Base-by-base conservation (phyloP, 2,888 invertebrate genomes). In the Alloplasta piceator region DNA sequence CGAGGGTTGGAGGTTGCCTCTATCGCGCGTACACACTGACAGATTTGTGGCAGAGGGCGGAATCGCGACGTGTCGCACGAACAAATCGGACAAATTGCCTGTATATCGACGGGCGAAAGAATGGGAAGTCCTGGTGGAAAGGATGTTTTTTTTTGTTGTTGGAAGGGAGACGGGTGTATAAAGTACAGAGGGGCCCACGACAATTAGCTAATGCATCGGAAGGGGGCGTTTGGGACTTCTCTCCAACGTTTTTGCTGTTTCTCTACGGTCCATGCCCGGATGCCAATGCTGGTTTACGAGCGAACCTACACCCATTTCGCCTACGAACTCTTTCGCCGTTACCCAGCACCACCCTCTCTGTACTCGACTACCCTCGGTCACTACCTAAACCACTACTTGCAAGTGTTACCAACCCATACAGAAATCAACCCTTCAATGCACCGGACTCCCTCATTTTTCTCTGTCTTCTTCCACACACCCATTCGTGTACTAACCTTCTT, bases 141-240 rank as follows among this genome's bases (percentile, higher is more conserved):
- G 55, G 56, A 46, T 43, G 52, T 1, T 46, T 4, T 46, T 12
- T n/a, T n/a, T n/a, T 12, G 14, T 10, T 48, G n/a, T n/a, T n/a
- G 48, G 48, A n/a, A n/a, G 12, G 12, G 16, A 7, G 14, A 14
- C 10, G 43, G 6, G 7, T 43, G 10, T 4, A 52, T 50, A 72
- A 61, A 72, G 75, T 61, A 61, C 7, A 48, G 63, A 43, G 72
- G 43, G 56, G 84, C 84, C 80, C 76, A 82, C 86, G 86, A 89
- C 90, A 91, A 91, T 91, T 90, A 91, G 90, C 89, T 91, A 91
- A 91, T 90, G 91, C 87, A 89, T 81, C 78, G 84, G 80, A 82
- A 38, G 50, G 64, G 80, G 83, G 80, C 82, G 83, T 82, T 67
- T 50, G 76, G 67, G 68, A 67, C 43, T 50, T 58, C 52, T 70